Evolutionary conservation across 2,888 invertebrate species (phyloP).

Genomic region (Apamea epomidion): DNA sequence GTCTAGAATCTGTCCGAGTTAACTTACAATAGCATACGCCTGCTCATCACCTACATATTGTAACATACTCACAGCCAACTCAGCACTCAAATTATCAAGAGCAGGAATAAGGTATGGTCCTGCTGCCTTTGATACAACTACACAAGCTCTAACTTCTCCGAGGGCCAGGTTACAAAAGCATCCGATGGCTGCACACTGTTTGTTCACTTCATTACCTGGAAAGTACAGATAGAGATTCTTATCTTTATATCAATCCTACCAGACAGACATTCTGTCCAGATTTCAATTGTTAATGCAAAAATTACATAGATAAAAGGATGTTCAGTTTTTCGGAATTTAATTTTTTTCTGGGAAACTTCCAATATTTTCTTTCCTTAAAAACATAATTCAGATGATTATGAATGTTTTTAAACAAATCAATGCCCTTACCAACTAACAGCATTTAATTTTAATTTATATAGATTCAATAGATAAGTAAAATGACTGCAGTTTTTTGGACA

Average conservation of each 20-base stretch:
- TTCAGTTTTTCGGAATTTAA: neutral
- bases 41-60: neutral
- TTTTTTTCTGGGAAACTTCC: neutral
- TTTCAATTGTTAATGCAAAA: neutral
- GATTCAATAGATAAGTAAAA: neutral
- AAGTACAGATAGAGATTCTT: constrained; percentile 28
- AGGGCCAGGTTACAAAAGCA: constrained; percentile 91
- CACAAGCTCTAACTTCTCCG: constrained; percentile 84
- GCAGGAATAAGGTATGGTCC: constrained; percentile 86
- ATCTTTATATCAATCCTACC: neutral
- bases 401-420: too few species aligned
- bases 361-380: neutral
- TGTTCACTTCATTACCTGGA: constrained; percentile 84
- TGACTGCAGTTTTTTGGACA: neutral
- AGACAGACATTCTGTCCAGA: neutral
- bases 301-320: neutral
- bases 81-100: constrained; percentile 74
- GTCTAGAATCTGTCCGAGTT: neutral
- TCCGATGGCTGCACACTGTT: constrained; percentile 87
- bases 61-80: constrained; percentile 77
- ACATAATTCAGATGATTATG: neutral
- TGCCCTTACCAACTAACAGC: neutral
- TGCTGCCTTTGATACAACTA: constrained; percentile 82
- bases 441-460: neutral
- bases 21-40: neutral